Conservation (phyloP, 2,113 vertebrate species). For the Craseonycteris thonglongyai region DNA sequence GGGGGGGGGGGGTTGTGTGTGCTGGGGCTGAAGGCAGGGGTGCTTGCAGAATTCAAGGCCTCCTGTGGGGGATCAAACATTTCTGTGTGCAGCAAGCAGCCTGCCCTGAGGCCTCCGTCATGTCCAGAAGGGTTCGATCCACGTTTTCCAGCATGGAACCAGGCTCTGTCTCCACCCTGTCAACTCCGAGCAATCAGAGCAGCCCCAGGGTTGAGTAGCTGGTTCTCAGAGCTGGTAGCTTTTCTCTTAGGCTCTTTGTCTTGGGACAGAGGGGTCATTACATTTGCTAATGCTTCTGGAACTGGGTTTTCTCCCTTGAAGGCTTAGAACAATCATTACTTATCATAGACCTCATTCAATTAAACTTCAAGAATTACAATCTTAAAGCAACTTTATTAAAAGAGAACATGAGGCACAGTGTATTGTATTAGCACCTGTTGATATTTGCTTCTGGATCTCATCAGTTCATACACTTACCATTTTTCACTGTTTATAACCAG, state of each 20-base stretch:
- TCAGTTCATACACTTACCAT: background rate
- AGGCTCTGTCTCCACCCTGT: background rate
- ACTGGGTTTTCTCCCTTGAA: background rate
- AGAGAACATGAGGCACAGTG: background rate
- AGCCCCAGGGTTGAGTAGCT: background rate
- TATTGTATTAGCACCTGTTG: background rate
- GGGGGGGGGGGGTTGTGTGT: too few relatives aligned
- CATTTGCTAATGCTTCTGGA: background rate
- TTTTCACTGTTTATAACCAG: background rate
- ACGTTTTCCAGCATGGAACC: background rate
- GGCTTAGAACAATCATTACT: conserved; percentile 4
- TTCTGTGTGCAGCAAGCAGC: background rate
- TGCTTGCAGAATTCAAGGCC: background rate
- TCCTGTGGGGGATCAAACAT: background rate
- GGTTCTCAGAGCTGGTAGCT: background rate
- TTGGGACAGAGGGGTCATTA: background rate
- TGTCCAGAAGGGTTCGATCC: background rate
- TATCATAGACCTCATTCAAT: background rate
- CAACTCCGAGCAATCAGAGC: background rate
- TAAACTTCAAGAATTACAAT: conserved; percentile 39
- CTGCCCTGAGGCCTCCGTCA: too few relatives aligned
- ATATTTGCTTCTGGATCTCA: background rate
- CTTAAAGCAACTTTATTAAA: conserved; percentile 45
- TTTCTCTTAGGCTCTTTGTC: background rate
- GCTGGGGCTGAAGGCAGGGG: background rate